These are phyloP conservation scores for Sigmodon hispidus DNA, from an alignment of 2,113 vertebrate genomes.

Conservation along the genomic window DNA sequence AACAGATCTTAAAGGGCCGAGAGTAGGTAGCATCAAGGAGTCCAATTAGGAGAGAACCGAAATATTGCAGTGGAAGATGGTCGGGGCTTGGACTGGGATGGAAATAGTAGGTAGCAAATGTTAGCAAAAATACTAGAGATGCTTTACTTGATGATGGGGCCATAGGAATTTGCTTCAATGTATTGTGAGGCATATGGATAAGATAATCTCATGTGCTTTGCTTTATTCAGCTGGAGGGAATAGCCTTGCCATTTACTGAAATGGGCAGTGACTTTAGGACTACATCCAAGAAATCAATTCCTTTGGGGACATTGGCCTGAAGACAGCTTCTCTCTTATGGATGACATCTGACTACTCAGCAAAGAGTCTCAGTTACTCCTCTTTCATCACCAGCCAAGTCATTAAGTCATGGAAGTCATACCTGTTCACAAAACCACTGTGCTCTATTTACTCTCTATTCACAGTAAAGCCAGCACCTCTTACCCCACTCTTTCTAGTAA, in stretches of 20 bases:
- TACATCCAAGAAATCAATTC: neutral
- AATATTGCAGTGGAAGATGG: neutral
- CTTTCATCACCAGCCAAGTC: neutral
- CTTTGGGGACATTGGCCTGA: neutral
- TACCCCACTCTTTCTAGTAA: neutral
- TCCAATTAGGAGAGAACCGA: neutral
- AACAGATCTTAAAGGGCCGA: neutral
- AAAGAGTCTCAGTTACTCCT: neutral
- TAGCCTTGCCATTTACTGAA: neutral
- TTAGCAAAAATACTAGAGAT: neutral
- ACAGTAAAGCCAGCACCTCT: neutral
- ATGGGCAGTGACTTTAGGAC: neutral
- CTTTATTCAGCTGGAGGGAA: neutral
- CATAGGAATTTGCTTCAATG: neutral
- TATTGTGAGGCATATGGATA: neutral
- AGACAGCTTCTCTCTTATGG: neutral
- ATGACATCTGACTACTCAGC: neutral
- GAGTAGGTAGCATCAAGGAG: neutral
- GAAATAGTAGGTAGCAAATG: neutral
- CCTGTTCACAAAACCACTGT: rapidly evolving
- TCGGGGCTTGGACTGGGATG: neutral
- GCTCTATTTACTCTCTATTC: neutral
- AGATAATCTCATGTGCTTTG: neutral
- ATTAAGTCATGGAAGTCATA: neutral
- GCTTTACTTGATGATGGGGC: neutral